Base-by-base conservation (phyloP, 2,888 invertebrate species). In the Chrysolina americana region DNA sequence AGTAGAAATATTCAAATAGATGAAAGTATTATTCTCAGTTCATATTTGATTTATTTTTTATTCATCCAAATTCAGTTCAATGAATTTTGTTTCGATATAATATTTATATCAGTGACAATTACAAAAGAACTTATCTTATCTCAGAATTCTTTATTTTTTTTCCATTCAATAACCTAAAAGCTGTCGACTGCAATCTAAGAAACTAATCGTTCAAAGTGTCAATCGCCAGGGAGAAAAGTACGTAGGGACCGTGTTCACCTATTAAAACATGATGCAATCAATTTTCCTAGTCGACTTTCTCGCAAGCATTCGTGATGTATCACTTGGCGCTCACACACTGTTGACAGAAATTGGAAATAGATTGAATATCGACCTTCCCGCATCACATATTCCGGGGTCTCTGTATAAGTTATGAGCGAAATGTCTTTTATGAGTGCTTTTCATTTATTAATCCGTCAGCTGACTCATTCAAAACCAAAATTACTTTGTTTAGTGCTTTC, bases 261-360 rank as follows among this genome's bases (percentile, higher is more conserved):
- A 85, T 83, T 85, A 83, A 82, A 82, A 85, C 85, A 85, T 83
- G 83, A 59, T 36, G 83, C 83, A 82, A 86, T 86, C 86, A 86
- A 86, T 86, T 86, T 83, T 84, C 81, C 79, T 82, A 81, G 81
- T 80, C 82, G 82, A 83, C 83, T 83, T 82, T 79, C 81, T 82
- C 81, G 83, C 84, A 84, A 85, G 83, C 83, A 64, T 81, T 82
- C 79, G 83, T 86, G 86, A 86, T 86, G 85, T 86, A 86, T 86
- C 85, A 85, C 85, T 85, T 82, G 78, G 81, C 83, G 85, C 83
- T 82, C 82, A 80, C 77, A 78, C 78, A 79, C 85, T 85, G 84
- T 84, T 85, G 87, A 86, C 86, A 87, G 85, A 87, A 86, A 87
- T 87, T 86, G 87, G 85, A 86, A 86, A 85, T 86, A 86, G 87